A percentile compares a stretch with the other conserved stretches of the same genome.
Conservation (phyloP, 2,797 vertebrate genomes). For the Microchirus variegatus region DNA sequence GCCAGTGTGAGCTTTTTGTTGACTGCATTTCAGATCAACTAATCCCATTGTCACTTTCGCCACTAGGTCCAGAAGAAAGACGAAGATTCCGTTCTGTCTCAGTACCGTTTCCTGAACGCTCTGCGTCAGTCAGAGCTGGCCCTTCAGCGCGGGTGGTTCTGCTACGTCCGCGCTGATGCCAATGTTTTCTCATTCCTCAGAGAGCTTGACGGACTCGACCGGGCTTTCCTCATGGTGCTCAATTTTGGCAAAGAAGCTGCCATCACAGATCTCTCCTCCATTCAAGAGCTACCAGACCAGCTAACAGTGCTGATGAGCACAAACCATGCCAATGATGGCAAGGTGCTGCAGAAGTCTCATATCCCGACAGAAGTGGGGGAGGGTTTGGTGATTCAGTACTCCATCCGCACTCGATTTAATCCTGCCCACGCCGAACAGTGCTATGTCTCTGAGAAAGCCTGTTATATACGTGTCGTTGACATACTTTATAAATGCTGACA, state of each 20-base stretch:
- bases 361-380: conserved; percentile 84
- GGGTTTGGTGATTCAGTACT: conserved; percentile 89
- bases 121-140: conserved; percentile 83
- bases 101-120: conserved; percentile 85
- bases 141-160: conserved; percentile 92
- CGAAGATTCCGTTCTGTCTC: conserved; percentile 79
- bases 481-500: conserved; percentile 88
- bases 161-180: conserved; percentile 81
- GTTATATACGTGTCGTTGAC: conserved; percentile 84
- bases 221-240: conserved; percentile 87
- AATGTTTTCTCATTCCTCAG: conserved; percentile 85
- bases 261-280: conserved; percentile 76
- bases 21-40: background rate
- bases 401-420: conserved; percentile 77
- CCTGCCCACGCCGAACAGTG: conserved; percentile 77
- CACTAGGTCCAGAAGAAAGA: conserved; percentile 83
- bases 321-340: conserved; percentile 50
- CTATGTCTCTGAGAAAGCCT: conserved; percentile 90
- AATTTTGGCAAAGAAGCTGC: conserved; percentile 85
- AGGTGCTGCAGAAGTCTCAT: conserved; percentile 64
- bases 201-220: conserved; percentile 88
- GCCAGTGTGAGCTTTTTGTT: background rate
- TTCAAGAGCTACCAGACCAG: conserved; percentile 80
- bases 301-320: conserved; percentile 86
- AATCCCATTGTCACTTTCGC: background rate